These are phyloP conservation scores for Drosophila micromelanica DNA, from an alignment of 1,140 invertebrate genomes.

Conservation along the genomic window DNA sequence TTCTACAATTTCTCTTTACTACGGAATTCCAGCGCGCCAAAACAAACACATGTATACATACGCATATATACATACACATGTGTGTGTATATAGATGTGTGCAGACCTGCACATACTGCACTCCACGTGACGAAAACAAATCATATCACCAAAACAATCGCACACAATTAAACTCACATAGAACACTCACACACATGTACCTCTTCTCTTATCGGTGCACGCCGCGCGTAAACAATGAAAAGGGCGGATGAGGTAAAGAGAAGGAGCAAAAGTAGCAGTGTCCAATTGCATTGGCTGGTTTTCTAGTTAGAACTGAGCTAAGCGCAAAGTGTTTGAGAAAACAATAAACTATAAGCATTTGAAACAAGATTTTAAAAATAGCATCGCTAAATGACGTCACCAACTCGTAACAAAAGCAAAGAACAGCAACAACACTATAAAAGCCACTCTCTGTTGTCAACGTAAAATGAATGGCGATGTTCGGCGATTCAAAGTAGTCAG, in stretches of 20 bases:
- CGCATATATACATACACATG: neutral
- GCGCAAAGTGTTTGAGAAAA: conserved; percentile 30
- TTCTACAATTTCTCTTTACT: neutral
- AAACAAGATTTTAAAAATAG: conserved; percentile 74
- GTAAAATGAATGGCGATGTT: conserved; percentile 58
- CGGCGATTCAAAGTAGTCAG: conserved; percentile 54
- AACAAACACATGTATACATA: conserved; percentile 21
- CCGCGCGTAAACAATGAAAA: conserved; percentile 43
- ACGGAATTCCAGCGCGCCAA: conserved; percentile 38
- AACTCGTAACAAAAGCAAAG: conserved; percentile 47
- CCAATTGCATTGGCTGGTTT: conserved; percentile 17
- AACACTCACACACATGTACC: conserved; percentile 10
- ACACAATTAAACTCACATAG: conserved; percentile 9
- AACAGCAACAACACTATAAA: conserved; percentile 52
- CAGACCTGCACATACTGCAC: conserved; percentile 7
- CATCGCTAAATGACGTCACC: conserved; percentile 65
- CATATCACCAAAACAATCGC: conserved; percentile 50
- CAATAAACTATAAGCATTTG: conserved; percentile 54
- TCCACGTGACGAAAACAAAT: conserved; percentile 69
- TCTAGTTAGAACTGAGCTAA: conserved; percentile 35
- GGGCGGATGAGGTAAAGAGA: conserved; percentile 8
- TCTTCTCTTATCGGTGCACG: conserved; percentile 55
- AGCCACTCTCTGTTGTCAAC: conserved; percentile 41
- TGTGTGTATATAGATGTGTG: neutral
- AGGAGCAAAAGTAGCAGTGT: conserved; percentile 42